Conservation (phyloP, 2,797 vertebrate genomes). For the Anisognathus igniventris region DNA sequence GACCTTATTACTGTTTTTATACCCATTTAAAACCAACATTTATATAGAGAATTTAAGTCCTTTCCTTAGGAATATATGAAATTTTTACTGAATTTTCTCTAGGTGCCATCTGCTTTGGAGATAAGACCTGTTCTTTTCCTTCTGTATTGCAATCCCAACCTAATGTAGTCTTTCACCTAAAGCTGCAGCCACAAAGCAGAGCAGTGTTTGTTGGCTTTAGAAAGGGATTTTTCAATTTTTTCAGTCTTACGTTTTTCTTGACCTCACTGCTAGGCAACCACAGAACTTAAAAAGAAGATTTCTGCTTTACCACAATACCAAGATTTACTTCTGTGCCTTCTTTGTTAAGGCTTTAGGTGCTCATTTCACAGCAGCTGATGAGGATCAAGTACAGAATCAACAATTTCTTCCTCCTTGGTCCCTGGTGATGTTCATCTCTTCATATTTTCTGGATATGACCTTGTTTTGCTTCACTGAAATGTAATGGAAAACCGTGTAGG, state of each 20-base stretch:
- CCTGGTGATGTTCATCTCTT: neutral
- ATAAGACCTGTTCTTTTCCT: neutral
- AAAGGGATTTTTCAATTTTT: neutral
- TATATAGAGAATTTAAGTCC: neutral
- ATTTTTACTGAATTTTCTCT: neutral
- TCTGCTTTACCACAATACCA: neutral
- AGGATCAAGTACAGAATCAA: neutral
- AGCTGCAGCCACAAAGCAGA: neutral
- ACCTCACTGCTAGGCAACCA: neutral
- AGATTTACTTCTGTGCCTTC: neutral
- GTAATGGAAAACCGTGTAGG: neutral
- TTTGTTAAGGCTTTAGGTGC: neutral
- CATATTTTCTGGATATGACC: neutral
- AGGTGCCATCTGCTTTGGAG: neutral
- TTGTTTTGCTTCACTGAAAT: neutral
- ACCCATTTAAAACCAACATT: neutral
- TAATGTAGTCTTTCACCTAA: neutral
- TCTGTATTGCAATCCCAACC: neutral
- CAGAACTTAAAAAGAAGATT: neutral
- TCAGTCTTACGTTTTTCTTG: neutral
- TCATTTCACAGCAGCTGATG: neutral
- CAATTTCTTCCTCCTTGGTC: neutral
- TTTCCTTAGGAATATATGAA: neutral
- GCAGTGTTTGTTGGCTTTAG: neutral
- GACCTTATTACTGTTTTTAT: neutral